Conservation (phyloP, 2,113 vertebrate species). For the Scatophagus argus region DNA sequence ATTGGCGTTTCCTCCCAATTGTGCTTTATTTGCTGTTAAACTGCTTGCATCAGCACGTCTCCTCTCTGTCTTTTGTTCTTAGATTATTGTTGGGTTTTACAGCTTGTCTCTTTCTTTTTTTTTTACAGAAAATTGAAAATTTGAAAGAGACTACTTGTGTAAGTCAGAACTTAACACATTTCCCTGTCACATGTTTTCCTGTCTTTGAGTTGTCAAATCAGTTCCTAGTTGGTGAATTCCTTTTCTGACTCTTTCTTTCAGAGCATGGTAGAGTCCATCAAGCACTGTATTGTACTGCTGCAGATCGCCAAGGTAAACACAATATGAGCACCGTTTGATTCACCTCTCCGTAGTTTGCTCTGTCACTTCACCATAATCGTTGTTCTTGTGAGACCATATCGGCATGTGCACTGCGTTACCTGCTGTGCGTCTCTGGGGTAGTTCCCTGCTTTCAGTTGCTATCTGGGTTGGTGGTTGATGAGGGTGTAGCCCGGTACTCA, state of each 20-base stretch:
- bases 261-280: slow-evolving; percentile 99
- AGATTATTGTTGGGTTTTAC: slow-evolving; percentile 11
- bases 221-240: slow-evolving; percentile 10
- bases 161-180: slow-evolving; percentile 81
- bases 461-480: slow-evolving; percentile 51
- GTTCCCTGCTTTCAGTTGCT: slow-evolving; percentile 65
- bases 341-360: neutral
- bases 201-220: slow-evolving; percentile 11
- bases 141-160: slow-evolving; percentile 98
- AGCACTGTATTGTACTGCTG: slow-evolving; percentile 99
- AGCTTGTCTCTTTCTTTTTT: slow-evolving; percentile 37
- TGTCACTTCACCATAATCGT: slow-evolving; percentile 33
- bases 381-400: slow-evolving; percentile 41
- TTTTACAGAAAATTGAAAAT: slow-evolving; percentile 93
- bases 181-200: too few relatives aligned
- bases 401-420: slow-evolving; percentile 30
- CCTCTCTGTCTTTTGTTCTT: neutral
- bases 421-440: slow-evolving; percentile 39
- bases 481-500: slow-evolving; percentile 65
- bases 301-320: slow-evolving; percentile 98
- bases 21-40: slow-evolving; percentile 5
- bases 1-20: neutral
- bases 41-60: neutral
- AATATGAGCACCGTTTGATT: neutral
- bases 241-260: slow-evolving; percentile 78